Evolutionary conservation across 2,113 vertebrate species (phyloP).

Genomic region (Oriolus oriolus): DNA sequence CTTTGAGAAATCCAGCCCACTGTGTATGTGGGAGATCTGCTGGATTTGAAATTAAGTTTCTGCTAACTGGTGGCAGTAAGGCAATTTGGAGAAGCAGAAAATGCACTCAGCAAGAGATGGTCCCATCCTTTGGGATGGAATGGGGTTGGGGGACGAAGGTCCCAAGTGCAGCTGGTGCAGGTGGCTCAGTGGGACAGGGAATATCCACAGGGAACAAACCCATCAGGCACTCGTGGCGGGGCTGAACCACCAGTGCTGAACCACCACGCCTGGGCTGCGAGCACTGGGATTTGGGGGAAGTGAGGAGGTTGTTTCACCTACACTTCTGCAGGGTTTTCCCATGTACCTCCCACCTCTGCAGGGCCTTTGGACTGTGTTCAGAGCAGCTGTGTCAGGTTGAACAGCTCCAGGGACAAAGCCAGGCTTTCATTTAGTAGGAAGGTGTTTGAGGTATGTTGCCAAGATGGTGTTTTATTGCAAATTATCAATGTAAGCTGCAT

Average conservation of each 20-base stretch:
- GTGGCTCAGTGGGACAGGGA: neutral
- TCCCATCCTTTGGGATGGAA: neutral
- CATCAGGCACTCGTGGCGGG: rapidly evolving
- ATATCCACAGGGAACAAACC: neutral
- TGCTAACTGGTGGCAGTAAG: neutral
- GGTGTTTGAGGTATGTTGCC: constrained; percentile 20
- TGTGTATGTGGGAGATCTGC: neutral
- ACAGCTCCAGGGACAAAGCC: neutral
- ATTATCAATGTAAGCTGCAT: neutral
- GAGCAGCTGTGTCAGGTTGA: constrained; percentile 13
- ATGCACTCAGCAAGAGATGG: neutral
- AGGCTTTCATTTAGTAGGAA: constrained; percentile 16
- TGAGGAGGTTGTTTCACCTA: neutral
- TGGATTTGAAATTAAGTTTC: neutral
- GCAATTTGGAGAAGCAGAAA: neutral
- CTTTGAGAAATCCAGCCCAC: neutral
- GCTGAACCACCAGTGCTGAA: neutral
- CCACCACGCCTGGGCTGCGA: neutral
- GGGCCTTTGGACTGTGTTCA: constrained; percentile 6
- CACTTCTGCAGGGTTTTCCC: constrained; percentile 5
- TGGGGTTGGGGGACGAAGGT: neutral
- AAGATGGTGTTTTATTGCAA: constrained; percentile 14
- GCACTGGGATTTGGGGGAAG: neutral
- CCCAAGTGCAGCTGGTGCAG: neutral
- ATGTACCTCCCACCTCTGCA: neutral